Evolutionary conservation across 2,797 vertebrate genomes (phyloP).

Genomic region (Onychomys arenicola): DNA sequence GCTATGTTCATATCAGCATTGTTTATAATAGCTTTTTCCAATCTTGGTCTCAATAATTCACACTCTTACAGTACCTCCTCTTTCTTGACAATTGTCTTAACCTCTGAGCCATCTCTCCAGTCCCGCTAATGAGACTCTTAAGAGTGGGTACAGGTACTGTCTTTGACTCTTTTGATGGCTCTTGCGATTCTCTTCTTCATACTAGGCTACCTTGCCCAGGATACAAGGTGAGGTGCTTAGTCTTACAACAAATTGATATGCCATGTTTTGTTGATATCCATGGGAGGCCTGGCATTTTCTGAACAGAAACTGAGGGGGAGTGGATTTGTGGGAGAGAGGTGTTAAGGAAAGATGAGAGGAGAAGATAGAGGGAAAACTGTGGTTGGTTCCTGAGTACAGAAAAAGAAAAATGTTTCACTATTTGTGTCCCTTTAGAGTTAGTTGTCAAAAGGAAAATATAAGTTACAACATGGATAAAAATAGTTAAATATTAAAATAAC

Average conservation of each 20-base stretch:
- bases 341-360: too few relatives aligned
- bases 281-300: background rate
- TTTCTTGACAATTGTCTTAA: too few relatives aligned
- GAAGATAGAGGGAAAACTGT: background rate
- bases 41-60: too few relatives aligned
- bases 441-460: background rate
- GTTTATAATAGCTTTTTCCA: too few relatives aligned
- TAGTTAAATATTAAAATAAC: background rate
- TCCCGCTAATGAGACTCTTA: too few relatives aligned
- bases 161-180: too few relatives aligned
- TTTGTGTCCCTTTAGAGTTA: constrained; percentile 3
- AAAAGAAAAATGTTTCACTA: background rate
- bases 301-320: background rate
- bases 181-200: background rate
- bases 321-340: background rate
- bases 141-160: too few relatives aligned
- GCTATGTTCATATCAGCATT: too few relatives aligned
- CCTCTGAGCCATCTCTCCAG: too few relatives aligned
- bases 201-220: background rate
- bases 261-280: background rate
- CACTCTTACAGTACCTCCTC: too few relatives aligned
- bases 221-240: background rate
- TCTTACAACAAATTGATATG: background rate
- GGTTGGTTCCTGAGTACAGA: background rate
- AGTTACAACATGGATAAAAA: background rate